A percentile compares a stretch with the other conserved stretches of the same genome.
Evolutionary conservation across 2,113 vertebrate species (phyloP).

Genomic region (Rhipidura dahli): DNA sequence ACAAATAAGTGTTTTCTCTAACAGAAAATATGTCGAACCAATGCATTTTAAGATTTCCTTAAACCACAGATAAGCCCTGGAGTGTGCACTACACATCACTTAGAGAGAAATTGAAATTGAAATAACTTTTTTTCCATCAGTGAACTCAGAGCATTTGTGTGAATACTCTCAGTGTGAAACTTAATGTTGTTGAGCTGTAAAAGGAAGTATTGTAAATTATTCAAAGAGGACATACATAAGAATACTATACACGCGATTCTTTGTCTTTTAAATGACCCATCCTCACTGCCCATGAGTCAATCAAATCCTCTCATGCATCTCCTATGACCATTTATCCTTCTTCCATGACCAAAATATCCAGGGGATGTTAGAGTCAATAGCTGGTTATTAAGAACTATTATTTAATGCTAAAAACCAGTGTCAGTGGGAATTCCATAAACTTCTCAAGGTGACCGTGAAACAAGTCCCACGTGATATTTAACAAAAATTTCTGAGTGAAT

Average conservation of each 20-base stretch:
- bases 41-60: not conserved
- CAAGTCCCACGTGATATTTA: not conserved
- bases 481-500: not conserved
- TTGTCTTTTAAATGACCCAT: not conserved
- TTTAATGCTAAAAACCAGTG: not conserved
- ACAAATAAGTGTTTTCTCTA: not conserved
- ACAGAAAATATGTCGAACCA: not conserved
- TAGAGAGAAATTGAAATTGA: not conserved
- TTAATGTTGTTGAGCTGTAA: not conserved
- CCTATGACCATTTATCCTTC: not conserved
- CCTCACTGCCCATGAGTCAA: not conserved
- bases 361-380: not conserved
- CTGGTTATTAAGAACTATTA: not conserved
- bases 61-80: not conserved
- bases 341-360: not conserved
- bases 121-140: not conserved
- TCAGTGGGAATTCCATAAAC: not conserved
- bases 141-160: not conserved
- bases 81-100: fast-evolving
- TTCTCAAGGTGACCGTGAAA: not conserved
- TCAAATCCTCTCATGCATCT: not conserved
- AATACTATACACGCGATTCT: not conserved
- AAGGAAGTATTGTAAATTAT: not conserved
- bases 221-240: not conserved
- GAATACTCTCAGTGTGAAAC: not conserved